A percentile compares a stretch with the other conserved stretches of the same genome.
Conservation (phyloP, 2,888 invertebrate genomes). For the Hofmannophila pseudospretella region DNA sequence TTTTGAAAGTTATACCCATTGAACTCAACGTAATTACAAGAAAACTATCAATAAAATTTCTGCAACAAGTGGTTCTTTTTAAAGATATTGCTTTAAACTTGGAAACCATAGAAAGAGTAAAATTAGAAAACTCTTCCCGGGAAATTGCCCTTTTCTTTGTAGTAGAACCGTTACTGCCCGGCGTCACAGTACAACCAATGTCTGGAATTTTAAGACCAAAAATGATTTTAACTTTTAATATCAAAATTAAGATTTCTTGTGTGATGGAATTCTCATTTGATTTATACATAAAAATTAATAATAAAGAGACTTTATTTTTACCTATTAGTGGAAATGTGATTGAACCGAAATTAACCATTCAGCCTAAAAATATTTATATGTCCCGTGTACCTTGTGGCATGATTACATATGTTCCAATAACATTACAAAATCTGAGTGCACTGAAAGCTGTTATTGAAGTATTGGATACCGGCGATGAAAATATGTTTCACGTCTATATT, state of each 20-base stretch:
- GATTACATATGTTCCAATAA: slow-evolving; percentile 56
- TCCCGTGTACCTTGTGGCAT: slow-evolving; percentile 62
- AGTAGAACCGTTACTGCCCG: slow-evolving; percentile 62
- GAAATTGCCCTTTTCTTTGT: slow-evolving; percentile 71
- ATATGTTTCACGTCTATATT: slow-evolving; percentile 53
- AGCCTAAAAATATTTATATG: slow-evolving; percentile 69
- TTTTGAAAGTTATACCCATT: slow-evolving; percentile 34
- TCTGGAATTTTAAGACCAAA: slow-evolving; percentile 71
- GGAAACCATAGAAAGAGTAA: slow-evolving; percentile 56
- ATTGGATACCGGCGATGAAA: slow-evolving; percentile 50
- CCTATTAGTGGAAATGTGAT: slow-evolving; percentile 65
- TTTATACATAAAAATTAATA: slow-evolving; percentile 57
- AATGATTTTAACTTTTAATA: slow-evolving; percentile 61
- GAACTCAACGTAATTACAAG: slow-evolving; percentile 54
- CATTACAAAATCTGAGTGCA: slow-evolving; percentile 50
- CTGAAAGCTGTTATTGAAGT: slow-evolving; percentile 46
- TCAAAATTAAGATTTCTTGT: slow-evolving; percentile 60
- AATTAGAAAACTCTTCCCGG: slow-evolving; percentile 73
- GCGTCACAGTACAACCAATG: slow-evolving; percentile 69
- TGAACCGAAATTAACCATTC: slow-evolving; percentile 68
- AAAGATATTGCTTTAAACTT: slow-evolving; percentile 64
- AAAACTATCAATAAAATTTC: slow-evolving; percentile 61
- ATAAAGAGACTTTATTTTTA: slow-evolving; percentile 59
- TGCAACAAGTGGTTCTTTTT: slow-evolving; percentile 46
- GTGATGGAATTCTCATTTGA: slow-evolving; percentile 59